These are phyloP conservation scores for Mizuhopecten yessoensis DNA, from an alignment of 1,140 invertebrate species.

Conservation along the genomic window DNA sequence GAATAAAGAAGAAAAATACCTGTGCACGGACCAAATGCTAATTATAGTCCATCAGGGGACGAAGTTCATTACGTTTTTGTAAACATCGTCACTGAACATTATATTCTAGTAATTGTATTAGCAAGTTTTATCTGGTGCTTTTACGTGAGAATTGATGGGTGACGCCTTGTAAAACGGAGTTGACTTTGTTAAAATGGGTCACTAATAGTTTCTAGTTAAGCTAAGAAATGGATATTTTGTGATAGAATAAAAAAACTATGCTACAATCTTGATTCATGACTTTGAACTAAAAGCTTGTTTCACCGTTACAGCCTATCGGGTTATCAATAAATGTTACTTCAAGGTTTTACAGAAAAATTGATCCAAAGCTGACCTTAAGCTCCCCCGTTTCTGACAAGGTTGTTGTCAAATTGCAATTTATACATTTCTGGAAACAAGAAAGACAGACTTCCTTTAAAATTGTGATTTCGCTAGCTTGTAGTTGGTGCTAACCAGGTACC, in stretches of 20 bases:
- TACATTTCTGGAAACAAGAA: not conserved
- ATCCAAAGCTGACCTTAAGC: not conserved
- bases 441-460: too few species aligned
- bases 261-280: not conserved
- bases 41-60: not conserved
- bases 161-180: not conserved
- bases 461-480: not conserved
- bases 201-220: not conserved
- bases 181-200: conserved; percentile 8
- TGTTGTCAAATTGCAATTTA: not conserved
- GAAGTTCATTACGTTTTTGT: not conserved
- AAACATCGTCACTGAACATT: not conserved
- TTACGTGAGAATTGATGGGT: not conserved
- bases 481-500: not conserved
- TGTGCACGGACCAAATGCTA: not conserved
- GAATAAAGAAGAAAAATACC: not conserved
- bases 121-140: not conserved
- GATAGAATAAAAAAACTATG: not conserved
- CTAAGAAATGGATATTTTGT: conserved; percentile 21
- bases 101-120: conserved; percentile 7
- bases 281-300: conserved; percentile 2
- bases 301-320: not conserved
- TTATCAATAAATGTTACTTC: not conserved
- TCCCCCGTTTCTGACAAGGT: not conserved
- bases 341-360: not conserved